These are phyloP conservation scores for Heterotis niloticus DNA, from an alignment of 2,113 vertebrate genomes.

Conservation along the genomic window DNA sequence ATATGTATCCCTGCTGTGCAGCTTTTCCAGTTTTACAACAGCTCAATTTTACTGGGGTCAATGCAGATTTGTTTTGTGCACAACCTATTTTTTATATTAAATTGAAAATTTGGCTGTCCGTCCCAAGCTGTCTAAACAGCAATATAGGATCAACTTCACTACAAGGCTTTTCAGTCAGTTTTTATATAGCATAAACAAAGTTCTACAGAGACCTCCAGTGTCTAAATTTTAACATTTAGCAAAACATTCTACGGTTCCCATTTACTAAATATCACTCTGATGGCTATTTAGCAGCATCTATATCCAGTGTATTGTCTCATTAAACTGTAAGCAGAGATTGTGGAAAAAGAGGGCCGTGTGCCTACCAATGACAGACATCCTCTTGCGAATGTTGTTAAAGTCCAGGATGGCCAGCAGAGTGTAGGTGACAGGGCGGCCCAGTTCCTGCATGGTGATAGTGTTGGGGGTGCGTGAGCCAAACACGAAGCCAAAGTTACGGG, in stretches of 20 bases:
- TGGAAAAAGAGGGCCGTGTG: background rate
- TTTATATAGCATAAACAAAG: no score
- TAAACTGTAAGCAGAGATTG: background rate
- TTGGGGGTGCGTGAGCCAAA: constrained; percentile 83
- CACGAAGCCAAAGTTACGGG: constrained; percentile 86
- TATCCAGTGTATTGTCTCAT: background rate
- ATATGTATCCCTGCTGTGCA: no score
- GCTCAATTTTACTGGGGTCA: no score
- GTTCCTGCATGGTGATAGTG: constrained; percentile 79
- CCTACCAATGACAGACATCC: constrained; percentile 91
- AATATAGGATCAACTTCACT: no score
- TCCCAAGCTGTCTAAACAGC: no score
- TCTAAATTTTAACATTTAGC: background rate
- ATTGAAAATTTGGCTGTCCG: no score
- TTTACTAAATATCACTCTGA: background rate
- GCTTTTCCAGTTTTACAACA: no score
- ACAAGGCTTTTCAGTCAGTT: no score
- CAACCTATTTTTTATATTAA: no score
- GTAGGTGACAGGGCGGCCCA: constrained; percentile 78
- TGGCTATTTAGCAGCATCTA: background rate
- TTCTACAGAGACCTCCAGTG: no score
- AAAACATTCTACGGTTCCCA: background rate
- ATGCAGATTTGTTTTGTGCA: no score
- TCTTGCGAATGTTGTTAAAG: constrained; percentile 90
- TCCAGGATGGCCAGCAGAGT: constrained; percentile 86